Evolutionary conservation across 2,888 invertebrate species (phyloP).

Genomic region (Orchesella flavescens): DNA sequence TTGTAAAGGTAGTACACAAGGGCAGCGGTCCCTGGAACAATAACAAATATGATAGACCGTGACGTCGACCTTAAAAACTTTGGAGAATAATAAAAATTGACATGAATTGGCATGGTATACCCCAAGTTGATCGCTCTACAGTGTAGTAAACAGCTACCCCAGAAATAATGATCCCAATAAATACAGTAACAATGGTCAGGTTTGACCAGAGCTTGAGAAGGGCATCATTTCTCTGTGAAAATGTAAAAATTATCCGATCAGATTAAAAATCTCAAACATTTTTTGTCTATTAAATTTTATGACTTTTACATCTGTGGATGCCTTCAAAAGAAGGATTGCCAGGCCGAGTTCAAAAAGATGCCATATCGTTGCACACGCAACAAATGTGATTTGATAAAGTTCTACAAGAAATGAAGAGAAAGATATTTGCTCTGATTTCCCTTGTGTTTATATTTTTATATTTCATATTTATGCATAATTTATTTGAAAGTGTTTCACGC

Average conservation of each 20-base stretch:
- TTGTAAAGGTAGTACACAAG: slow-evolving; percentile 66
- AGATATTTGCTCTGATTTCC: too few relatives aligned
- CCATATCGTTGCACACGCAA: slow-evolving; percentile 56
- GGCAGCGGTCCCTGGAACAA: slow-evolving; percentile 34
- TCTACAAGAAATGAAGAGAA: slow-evolving; percentile 26
- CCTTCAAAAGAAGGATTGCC: slow-evolving; percentile 63
- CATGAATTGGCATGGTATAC: neutral
- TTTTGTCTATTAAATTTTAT: neutral
- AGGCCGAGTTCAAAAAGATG: slow-evolving; percentile 64
- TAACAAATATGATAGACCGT: neutral
- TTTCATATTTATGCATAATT: too few relatives aligned
- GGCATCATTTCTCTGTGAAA: slow-evolving; percentile 44
- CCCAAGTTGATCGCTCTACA: slow-evolving; percentile 55
- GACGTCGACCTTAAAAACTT: too few relatives aligned
- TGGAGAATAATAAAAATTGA: too few relatives aligned
- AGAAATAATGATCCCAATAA: slow-evolving; percentile 57
- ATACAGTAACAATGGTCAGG: slow-evolving; percentile 56
- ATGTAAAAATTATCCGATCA: neutral
- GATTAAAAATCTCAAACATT: too few relatives aligned
- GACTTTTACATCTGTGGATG: slow-evolving; percentile 52
- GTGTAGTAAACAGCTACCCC: slow-evolving; percentile 47
- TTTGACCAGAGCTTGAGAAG: slow-evolving; percentile 66
- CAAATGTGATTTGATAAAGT: slow-evolving; percentile 63
- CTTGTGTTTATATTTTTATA: too few relatives aligned
- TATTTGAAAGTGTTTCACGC: too few relatives aligned